These are phyloP conservation scores for Philereme transversata DNA, from an alignment of 2,888 invertebrate genomes.

Conservation along the genomic window DNA sequence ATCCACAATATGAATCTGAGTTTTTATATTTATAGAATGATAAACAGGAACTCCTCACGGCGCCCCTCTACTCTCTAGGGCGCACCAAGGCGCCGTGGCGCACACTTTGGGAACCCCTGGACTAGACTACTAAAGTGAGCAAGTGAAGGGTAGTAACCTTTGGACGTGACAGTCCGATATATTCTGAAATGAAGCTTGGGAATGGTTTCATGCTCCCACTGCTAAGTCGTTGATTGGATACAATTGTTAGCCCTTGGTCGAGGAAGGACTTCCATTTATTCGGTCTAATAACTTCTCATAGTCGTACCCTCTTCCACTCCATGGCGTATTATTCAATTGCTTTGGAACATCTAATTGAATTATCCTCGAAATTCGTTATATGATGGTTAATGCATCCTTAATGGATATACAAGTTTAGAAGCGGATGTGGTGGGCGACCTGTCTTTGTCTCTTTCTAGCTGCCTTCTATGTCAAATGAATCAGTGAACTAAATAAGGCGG, in stretches of 20 bases:
- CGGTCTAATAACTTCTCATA: constrained; percentile 29
- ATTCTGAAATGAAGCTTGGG: constrained; percentile 9
- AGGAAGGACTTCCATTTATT: constrained; percentile 18
- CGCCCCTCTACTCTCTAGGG: no score
- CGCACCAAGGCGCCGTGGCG: no score
- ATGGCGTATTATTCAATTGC: constrained; percentile 32
- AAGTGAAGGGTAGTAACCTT: constrained; percentile 11
- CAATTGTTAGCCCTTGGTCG: constrained; percentile 11
- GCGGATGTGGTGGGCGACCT: constrained; percentile 35
- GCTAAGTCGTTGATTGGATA: constrained; percentile 8
- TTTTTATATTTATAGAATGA: no score
- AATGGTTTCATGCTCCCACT: not conserved
- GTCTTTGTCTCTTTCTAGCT: constrained; percentile 23
- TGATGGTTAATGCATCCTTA: constrained; percentile 35
- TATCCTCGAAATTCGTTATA: constrained; percentile 31
- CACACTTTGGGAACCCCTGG: no score
- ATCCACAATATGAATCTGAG: no score
- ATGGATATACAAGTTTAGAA: constrained; percentile 35
- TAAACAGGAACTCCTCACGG: no score
- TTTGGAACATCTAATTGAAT: constrained; percentile 34
- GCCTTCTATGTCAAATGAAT: constrained; percentile 24
- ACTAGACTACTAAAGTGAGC: no score
- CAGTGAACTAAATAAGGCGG: constrained; percentile 12
- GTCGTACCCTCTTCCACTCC: constrained; percentile 33
- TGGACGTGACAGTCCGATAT: constrained; percentile 4